Evolutionary conservation across 2,888 invertebrate genomes (phyloP).

Genomic region (Apamea sordens): DNA sequence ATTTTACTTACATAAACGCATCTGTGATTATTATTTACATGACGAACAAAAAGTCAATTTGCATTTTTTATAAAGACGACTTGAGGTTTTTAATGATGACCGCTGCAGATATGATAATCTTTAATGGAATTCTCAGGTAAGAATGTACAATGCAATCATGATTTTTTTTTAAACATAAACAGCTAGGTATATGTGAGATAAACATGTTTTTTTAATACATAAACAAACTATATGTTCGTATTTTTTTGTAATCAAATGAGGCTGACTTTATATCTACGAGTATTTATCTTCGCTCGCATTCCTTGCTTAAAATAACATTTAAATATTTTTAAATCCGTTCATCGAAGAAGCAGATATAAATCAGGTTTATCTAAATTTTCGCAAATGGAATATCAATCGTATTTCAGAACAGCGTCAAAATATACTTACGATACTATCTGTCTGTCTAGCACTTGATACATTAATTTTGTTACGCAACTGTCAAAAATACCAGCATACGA

Average conservation of each 20-base stretch:
- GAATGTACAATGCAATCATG: slow-evolving; percentile 50
- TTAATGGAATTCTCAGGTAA: slow-evolving; percentile 59
- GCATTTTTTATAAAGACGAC: slow-evolving; percentile 58
- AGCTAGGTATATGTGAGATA: not conserved
- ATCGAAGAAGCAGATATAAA: not conserved
- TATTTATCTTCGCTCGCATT: not conserved
- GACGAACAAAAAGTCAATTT: slow-evolving; percentile 67
- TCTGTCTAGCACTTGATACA: slow-evolving; percentile 15
- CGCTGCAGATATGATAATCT: slow-evolving; percentile 50
- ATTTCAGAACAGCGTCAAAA: slow-evolving; percentile 2
- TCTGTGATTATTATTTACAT: slow-evolving; percentile 61
- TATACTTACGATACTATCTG: not conserved
- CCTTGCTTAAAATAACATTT: not conserved
- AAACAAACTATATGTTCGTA: not conserved
- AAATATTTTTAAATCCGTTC: slow-evolving; percentile 20
- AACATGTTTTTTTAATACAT: not conserved
- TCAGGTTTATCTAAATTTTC: not conserved
- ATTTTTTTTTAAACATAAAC: not conserved
- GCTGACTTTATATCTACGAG: not conserved
- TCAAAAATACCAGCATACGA: slow-evolving; percentile 42
- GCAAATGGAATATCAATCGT: slow-evolving; percentile 33
- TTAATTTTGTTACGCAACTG: slow-evolving; percentile 46
- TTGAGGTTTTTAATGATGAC: slow-evolving; percentile 50
- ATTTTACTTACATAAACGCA: slow-evolving; percentile 61
- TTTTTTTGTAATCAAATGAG: not conserved